Percentiles rank a stretch among this genome's conserved stretches.
phyloP scores from a whole-genome alignment of 2,888 invertebrate species.

The Drosophila neonasuta region DNA sequence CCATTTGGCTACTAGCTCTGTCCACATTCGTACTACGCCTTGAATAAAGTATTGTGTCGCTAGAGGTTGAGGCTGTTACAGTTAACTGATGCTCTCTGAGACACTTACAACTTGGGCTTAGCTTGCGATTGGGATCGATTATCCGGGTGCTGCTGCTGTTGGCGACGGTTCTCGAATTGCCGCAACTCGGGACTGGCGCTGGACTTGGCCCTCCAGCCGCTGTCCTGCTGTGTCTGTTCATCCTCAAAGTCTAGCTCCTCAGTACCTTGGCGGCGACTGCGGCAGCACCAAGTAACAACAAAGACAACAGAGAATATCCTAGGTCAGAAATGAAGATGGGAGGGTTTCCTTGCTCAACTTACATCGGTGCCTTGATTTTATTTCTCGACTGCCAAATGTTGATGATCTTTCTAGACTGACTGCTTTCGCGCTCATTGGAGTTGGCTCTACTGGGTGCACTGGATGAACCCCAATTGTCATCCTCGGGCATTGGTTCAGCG shows the following conservation, averaged over 20 bases:
- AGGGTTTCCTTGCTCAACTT: slow-evolving; percentile 46
- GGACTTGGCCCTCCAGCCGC: slow-evolving; percentile 58
- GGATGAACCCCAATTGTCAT: slow-evolving; percentile 79
- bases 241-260: slow-evolving; percentile 74
- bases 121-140: slow-evolving; percentile 55
- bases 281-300: background rate
- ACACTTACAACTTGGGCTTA: slow-evolving; percentile 73
- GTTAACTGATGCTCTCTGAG: background rate
- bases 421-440: slow-evolving; percentile 76
- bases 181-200: slow-evolving; percentile 60
- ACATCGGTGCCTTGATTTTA: slow-evolving; percentile 65
- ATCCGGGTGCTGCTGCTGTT: slow-evolving; percentile 41
- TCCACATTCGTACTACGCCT: slow-evolving; percentile 61
- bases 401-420: slow-evolving; percentile 68
- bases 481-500: slow-evolving; percentile 54
- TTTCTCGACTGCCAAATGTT: slow-evolving; percentile 66
- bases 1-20: slow-evolving; percentile 64
- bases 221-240: slow-evolving; percentile 53
- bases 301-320: slow-evolving; percentile 16
- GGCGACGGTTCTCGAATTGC: slow-evolving; percentile 43
- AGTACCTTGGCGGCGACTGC: slow-evolving; percentile 74
- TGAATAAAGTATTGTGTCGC: slow-evolving; percentile 40
- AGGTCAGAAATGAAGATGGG: background rate
- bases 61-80: slow-evolving; percentile 5
- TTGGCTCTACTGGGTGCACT: slow-evolving; percentile 74